These are phyloP conservation scores for Troides helena DNA, from an alignment of 2,888 invertebrate species.

Conservation along the genomic window DNA sequence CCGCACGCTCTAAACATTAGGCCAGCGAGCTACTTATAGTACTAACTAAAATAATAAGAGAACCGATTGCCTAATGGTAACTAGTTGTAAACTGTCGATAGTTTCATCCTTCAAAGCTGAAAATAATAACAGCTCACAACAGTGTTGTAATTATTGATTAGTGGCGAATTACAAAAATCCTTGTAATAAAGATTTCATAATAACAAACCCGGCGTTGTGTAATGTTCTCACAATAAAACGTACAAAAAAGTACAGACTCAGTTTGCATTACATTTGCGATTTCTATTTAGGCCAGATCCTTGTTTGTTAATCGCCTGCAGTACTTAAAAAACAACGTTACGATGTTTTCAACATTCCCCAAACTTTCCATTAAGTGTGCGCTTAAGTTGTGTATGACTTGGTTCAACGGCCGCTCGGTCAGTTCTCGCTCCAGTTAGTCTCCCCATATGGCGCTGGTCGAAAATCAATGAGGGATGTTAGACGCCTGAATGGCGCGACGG, in stretches of 20 bases:
- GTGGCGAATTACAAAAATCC: background rate
- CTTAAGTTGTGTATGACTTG: constrained; percentile 1
- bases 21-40: no score
- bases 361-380: background rate
- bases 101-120: background rate
- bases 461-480: constrained; percentile 69
- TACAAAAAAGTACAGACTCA: background rate
- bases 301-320: background rate
- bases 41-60: no score
- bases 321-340: background rate
- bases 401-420: constrained; percentile 13
- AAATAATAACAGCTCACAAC: background rate
- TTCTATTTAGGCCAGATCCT: constrained; percentile 9
- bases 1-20: no score
- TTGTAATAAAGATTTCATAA: background rate
- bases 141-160: background rate
- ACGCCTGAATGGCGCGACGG: constrained; percentile 61
- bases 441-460: constrained; percentile 57
- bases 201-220: background rate
- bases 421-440: constrained; percentile 27
- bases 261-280: background rate
- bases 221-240: background rate
- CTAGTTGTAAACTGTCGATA: background rate
- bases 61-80: background rate
- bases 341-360: constrained; percentile 4